Base-by-base conservation (phyloP, 1,140 invertebrate species). In the Laodelphax striatellus region DNA sequence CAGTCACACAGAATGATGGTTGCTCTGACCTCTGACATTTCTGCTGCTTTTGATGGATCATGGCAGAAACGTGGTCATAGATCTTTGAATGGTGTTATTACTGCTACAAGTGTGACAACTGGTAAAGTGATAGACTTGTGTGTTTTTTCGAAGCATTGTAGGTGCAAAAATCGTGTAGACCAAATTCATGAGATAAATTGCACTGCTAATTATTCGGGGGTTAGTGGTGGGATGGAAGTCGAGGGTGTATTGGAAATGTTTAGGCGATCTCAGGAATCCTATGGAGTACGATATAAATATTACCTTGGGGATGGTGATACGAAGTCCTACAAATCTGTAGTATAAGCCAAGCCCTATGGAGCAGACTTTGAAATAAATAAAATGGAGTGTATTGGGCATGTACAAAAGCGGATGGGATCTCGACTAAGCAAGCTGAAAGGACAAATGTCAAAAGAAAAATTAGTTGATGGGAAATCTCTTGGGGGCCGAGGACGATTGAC, bases 251-350 rank as follows among this genome's bases (percentile, higher is more conserved):
- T 55, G 9, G 38, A 61, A 52, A 55, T 53, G 58, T 62, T 63
- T 57, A 31, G 59, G 54, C 46, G 64, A 50, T 65, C 60, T 13
- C 24, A 55, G 34, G 38, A 50, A 28, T 19, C 46, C 19, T 60
- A 62, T 43, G 52, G 56, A 34, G 55, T 62, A 34, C 55, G 53
- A 54, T 66, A 65, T 55, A 56, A 58, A 52, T 43, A 60, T 50
- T 64, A 63, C 60, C 61, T 67, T 53, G 62, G 62, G 28, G 64
- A 67, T 43, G 64, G 62, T 31, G 64, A 67, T 46, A 59, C 62
- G 11, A 44, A 61, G 24, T 52, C 61, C 19, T 64, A 13, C 31
- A 53, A 31, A 46, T 19, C 46, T 17, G 61, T 67, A 13, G 44
- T 64, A 54, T 55, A 65, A 62, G 58, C 54, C 22, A 55, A 62